Percentiles rank a stretch among this genome's conserved stretches.
These are phyloP conservation scores for Chloroclystis v-ata DNA, from an alignment of 2,888 invertebrate species.

Conservation along the genomic window DNA sequence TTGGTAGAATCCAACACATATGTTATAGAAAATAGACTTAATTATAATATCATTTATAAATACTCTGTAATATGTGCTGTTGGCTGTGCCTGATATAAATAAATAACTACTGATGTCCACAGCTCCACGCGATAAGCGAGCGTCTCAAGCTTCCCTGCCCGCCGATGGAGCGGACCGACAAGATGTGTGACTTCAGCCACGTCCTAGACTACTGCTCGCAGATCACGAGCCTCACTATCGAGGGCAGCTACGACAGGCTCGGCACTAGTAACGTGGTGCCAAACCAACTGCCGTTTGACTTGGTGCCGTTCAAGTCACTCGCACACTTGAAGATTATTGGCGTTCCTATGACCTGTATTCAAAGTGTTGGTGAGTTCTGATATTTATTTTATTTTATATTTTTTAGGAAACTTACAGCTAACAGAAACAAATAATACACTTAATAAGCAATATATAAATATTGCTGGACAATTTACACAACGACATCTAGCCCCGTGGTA, in stretches of 20 bases:
- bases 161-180: slow-evolving; percentile 85
- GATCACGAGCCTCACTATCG: slow-evolving; percentile 82
- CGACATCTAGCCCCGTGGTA: too few species aligned
- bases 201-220: slow-evolving; percentile 92
- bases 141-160: slow-evolving; percentile 92
- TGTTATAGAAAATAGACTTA: too few species aligned
- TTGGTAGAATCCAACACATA: too few species aligned
- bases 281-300: slow-evolving; percentile 87
- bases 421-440: too few species aligned
- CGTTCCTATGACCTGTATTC: slow-evolving; percentile 83
- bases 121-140: slow-evolving; percentile 94
- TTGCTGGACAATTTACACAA: too few species aligned
- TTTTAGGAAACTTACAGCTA: too few species aligned
- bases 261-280: slow-evolving; percentile 91
- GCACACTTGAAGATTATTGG: slow-evolving; percentile 83
- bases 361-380: slow-evolving; percentile 72
- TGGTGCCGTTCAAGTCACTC: slow-evolving; percentile 90
- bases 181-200: slow-evolving; percentile 92
- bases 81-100: too few species aligned
- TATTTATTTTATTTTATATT: background rate
- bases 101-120: slow-evolving; percentile 28
- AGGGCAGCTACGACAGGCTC: slow-evolving; percentile 82
- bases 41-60: too few species aligned
- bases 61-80: too few species aligned
- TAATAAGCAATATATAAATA: too few species aligned